These are phyloP conservation scores for Hofmannophila pseudospretella DNA, from an alignment of 2,888 invertebrate species.

Conservation along the genomic window DNA sequence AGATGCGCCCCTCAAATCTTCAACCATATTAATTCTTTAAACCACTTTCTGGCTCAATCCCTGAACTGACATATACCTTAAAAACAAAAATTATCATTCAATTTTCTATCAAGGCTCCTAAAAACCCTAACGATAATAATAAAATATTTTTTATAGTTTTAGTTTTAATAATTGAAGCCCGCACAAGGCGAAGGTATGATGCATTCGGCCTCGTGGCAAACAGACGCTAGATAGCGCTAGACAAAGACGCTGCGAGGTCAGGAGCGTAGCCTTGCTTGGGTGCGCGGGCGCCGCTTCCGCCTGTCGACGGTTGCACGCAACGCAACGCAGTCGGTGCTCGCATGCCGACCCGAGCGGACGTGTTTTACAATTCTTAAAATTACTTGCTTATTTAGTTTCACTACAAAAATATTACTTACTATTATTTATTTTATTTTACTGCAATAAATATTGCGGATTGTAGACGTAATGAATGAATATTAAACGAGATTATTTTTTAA, in stretches of 20 bases:
- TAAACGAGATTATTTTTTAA: too few relatives aligned
- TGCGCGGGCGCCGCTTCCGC: conserved; percentile 67
- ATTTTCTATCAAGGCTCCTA: conserved; percentile 51
- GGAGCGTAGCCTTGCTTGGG: conserved; percentile 76
- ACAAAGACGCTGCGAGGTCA: conserved; percentile 77
- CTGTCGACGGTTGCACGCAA: conserved; percentile 49
- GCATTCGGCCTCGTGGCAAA: conserved; percentile 75
- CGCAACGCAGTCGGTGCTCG: conserved; percentile 37
- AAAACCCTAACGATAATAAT: conserved; percentile 39
- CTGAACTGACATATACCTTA: too few relatives aligned
- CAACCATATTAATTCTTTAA: too few relatives aligned
- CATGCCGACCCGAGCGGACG: conserved; percentile 36
- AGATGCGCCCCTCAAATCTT: too few relatives aligned
- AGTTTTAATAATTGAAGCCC: conserved; percentile 47
- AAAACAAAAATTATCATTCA: too few relatives aligned
- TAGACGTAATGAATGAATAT: too few relatives aligned
- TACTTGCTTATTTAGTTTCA: not conserved
- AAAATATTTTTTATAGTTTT: conserved; percentile 51
- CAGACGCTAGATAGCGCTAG: conserved; percentile 74
- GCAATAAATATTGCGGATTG: too few relatives aligned
- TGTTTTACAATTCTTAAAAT: conserved; percentile 5
- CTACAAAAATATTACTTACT: too few relatives aligned
- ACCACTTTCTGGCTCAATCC: too few relatives aligned
- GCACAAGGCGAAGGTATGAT: conserved; percentile 63
- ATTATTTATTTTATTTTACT: too few relatives aligned